phyloP scores from a whole-genome alignment of 2,888 invertebrate genomes.

The Coenonympha glycerion region DNA sequence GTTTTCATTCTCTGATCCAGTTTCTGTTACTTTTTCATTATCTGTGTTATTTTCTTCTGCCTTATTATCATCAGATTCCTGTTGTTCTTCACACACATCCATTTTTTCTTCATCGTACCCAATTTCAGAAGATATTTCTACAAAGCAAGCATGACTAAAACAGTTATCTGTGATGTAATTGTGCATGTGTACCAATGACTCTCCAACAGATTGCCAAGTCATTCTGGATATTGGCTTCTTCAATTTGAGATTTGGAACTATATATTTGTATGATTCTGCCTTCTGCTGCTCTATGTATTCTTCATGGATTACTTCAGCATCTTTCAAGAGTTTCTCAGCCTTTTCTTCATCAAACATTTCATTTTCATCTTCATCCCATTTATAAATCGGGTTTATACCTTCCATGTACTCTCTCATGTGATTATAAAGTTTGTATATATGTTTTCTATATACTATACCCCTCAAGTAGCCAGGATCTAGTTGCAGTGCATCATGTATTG shows the following conservation, averaged over 20 bases:
- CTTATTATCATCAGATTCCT: slow-evolving; percentile 43
- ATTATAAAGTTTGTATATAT: slow-evolving; percentile 82
- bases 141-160: slow-evolving; percentile 72
- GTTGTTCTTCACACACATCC: slow-evolving; percentile 56
- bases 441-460: slow-evolving; percentile 83
- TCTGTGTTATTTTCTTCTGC: slow-evolving; percentile 38
- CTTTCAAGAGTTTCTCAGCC: slow-evolving; percentile 72
- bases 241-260: slow-evolving; percentile 75
- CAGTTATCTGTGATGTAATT: slow-evolving; percentile 77
- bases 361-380: slow-evolving; percentile 59
- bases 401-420: slow-evolving; percentile 81
- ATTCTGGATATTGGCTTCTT: slow-evolving; percentile 76
- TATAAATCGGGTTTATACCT: slow-evolving; percentile 75
- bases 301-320: slow-evolving; percentile 75
- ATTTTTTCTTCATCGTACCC: slow-evolving; percentile 44
- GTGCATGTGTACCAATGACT: slow-evolving; percentile 79
- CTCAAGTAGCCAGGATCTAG: slow-evolving; percentile 83
- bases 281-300: slow-evolving; percentile 71
- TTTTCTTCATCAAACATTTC: slow-evolving; percentile 69
- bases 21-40: slow-evolving; percentile 48
- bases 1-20: slow-evolving; percentile 54
- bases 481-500: slow-evolving; percentile 82
- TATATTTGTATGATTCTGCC: slow-evolving; percentile 69
- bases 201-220: slow-evolving; percentile 81
- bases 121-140: slow-evolving; percentile 56